Evolutionary conservation across 2,797 vertebrate genomes (phyloP), one percentile per base, ranked within the genome.

Genomic region (Sparidentex hasta): DNA sequence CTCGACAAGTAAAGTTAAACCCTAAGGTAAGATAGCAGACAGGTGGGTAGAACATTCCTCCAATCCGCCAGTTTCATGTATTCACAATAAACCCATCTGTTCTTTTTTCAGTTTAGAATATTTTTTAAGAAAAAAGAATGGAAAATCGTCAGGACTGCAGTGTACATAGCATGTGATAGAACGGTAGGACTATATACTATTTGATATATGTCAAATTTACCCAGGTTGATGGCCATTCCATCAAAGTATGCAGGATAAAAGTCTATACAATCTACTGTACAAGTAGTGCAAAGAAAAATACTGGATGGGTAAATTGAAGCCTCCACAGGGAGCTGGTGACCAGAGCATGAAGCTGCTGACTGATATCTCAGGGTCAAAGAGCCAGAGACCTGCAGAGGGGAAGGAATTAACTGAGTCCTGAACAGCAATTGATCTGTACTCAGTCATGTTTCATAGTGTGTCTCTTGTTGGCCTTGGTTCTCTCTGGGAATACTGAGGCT

Each of bases 311-410:
- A 38, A 38, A 38, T 38, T 9, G 20, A 65, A 71, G 61, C 43
- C 63, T 87, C 77, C 69, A 38, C 3, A 13, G 71, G 71, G 79
- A 88, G 76, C 58, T 46, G 46, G 64, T 52, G 58, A 70, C 41
- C 61, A 14, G 54, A 58, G 61, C 73, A 33, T 14, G 78, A 62
- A 38, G 38, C 38, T 69, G 65, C 41, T 78, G 82, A 88, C 74
- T 38, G 20, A 81, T 74, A 78, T 84, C 54, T 62, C 71, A 82
- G 81, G 86, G 84, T 91, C 90, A 91, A 74, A 81, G 69, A 80
- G 78, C 51, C 66, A 44, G 8, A 84, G 78, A 85, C 74, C 84
- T 74, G 71, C 79, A 41, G 41, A 74, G 41, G 43, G 73, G 33
- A 76, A 63, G 58, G 52, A 74, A 63, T 67, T 7, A 72, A 66